Conservation (phyloP, 2,888 invertebrate genomes). For the Nemotelus pantherinus region DNA sequence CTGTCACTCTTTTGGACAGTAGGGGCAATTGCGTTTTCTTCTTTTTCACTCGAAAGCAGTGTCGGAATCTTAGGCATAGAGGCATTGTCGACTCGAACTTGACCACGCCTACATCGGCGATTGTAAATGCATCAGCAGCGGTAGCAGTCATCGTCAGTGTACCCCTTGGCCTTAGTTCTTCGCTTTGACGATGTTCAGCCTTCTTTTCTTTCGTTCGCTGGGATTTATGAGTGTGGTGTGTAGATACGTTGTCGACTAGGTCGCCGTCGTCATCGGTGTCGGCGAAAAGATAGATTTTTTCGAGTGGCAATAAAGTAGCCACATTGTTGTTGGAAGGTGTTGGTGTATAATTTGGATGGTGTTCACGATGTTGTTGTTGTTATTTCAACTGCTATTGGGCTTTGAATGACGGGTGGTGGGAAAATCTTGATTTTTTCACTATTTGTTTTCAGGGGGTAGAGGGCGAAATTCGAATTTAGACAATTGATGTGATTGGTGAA, state of each 20-base stretch:
- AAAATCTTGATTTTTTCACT: neutral
- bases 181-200: constrained; percentile 39
- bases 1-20: neutral
- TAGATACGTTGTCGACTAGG: neutral
- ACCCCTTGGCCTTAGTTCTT: constrained; percentile 15
- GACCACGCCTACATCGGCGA: constrained; percentile 44
- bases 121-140: constrained; percentile 37
- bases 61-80: constrained; percentile 10
- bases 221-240: constrained; percentile 31
- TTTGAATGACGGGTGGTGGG: neutral
- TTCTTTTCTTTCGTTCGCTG: constrained; percentile 35
- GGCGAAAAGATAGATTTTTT: constrained; percentile 28
- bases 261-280: neutral
- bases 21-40: neutral
- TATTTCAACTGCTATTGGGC: neutral
- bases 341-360: constrained; percentile 17
- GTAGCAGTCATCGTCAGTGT: neutral
- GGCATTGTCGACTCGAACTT: constrained; percentile 7
- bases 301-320: neutral
- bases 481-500: neutral
- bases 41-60: constrained; percentile 2
- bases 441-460: neutral
- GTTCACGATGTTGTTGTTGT: neutral
- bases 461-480: neutral
- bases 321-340: constrained; percentile 11